Evolutionary conservation across 2,797 vertebrate genomes (phyloP), one percentile per base, ranked within the genome.

Genomic region (Fringilla coelebs): DNA sequence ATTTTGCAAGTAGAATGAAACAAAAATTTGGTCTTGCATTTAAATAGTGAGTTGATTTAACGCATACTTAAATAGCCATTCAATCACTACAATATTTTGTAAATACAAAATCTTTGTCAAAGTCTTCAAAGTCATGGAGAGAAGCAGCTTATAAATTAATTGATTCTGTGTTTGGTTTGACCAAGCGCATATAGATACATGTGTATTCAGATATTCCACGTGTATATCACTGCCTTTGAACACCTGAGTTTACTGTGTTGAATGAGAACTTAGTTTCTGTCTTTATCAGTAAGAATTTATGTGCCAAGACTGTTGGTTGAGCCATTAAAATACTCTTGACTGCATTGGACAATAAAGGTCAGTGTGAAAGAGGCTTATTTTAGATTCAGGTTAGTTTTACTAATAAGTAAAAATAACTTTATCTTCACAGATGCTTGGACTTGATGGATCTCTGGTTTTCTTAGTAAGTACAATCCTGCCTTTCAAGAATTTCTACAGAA

Each of bases 371-470:
- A 55, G 16, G 21, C 38, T 40, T 66, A 5, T 45, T 91, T 62
- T 77, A 66, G 29, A 57, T 60, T 19, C 0, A 0, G 10, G 10
- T 73, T 84, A 11, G 6, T 34, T 72, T 60, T 87, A 78, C 49
- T 87, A 19, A 67, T 61, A 58, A 79, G 36, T 94, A 62, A 83
- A 90, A 68, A 21, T 49, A 38, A 48, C 78, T 88, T 75, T 95
- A 77, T 74, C 48, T 91, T 92, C 84, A 61, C 95, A 99, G 99
- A 99, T 99, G 99, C 99, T 99, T 68, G 99, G 99, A 57, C 98
- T 99, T 92, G 99, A 99, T 96, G 99, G 99, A 85, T 99, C 99
- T 38, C 97, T 99, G 66, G 99, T 99, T 77, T 99, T 99, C 97
- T 97, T 99, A 98, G 99, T 99, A 98, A 98, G 99, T 98, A 55